These are phyloP conservation scores for Periophthalmodon schlosseri DNA, from an alignment of 2,113 vertebrate species.

Conservation along the genomic window DNA sequence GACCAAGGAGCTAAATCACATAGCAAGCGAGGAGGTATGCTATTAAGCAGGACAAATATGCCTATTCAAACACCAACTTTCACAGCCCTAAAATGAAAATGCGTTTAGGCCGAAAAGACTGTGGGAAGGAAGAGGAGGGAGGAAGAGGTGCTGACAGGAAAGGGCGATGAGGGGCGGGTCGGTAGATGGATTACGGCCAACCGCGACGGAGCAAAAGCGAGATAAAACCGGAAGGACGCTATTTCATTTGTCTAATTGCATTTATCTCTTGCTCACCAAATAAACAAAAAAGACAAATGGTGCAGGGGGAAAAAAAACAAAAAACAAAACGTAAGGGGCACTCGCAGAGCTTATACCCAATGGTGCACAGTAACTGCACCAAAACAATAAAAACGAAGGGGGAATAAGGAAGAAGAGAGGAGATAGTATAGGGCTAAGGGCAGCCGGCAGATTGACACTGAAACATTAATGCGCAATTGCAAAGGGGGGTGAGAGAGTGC, in stretches of 20 bases:
- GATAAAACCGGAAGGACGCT: slow-evolving; percentile 60
- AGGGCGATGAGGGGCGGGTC: slow-evolving; percentile 56
- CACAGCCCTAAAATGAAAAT: slow-evolving; percentile 70
- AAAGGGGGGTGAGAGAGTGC: slow-evolving; percentile 46
- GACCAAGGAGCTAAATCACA: slow-evolving; percentile 74
- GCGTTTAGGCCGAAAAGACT: slow-evolving; percentile 37
- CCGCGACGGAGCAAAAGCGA: slow-evolving; percentile 51
- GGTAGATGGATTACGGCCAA: slow-evolving; percentile 64
- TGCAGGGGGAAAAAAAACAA: slow-evolving; percentile 42
- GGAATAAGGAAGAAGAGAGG: slow-evolving; percentile 53
- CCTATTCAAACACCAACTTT: slow-evolving; percentile 80
- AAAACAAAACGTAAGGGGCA: slow-evolving; percentile 1
- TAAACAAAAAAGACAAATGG: slow-evolving; percentile 72
- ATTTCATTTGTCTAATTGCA: slow-evolving; percentile 78
- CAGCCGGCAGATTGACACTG: slow-evolving; percentile 76
- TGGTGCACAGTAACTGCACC: slow-evolving; percentile 16
- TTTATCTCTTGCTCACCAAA: slow-evolving; percentile 72
- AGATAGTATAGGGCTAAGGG: slow-evolving; percentile 61
- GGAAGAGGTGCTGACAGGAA: slow-evolving; percentile 48
- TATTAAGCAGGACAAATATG: slow-evolving; percentile 83
- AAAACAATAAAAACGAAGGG: slow-evolving; percentile 42
- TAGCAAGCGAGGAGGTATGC: slow-evolving; percentile 69
- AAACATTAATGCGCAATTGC: slow-evolving; percentile 80
- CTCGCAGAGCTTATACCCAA: slow-evolving; percentile 34
- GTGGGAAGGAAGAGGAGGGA: slow-evolving; percentile 25